phyloP scores from a whole-genome alignment of 1,140 invertebrate species.

The Belonocnema kinseyi region DNA sequence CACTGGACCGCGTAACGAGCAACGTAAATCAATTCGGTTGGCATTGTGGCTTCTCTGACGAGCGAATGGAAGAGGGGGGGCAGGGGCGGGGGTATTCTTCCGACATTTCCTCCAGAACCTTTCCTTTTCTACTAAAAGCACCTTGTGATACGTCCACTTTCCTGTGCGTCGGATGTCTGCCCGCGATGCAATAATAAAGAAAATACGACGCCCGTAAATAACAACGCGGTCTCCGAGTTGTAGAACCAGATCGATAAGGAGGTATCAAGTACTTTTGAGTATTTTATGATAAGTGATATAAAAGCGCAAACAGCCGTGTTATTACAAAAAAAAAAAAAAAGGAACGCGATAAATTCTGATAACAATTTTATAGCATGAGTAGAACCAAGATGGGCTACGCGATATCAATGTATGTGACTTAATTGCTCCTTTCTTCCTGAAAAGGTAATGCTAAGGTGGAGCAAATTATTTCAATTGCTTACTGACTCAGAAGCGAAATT shows the following conservation, averaged over 20 bases:
- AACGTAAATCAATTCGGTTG: conserved; percentile 76
- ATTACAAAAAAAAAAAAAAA: background rate
- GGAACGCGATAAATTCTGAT: too few species aligned
- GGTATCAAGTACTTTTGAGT: background rate
- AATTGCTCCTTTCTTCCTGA: too few species aligned
- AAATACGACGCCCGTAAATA: conserved; percentile 21
- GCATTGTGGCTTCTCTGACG: conserved; percentile 69
- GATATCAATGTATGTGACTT: too few species aligned
- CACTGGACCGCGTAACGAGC: conserved; percentile 75
- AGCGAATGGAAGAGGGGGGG: background rate
- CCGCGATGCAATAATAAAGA: conserved; percentile 17
- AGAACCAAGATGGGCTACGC: too few species aligned
- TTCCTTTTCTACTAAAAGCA: conserved; percentile 44
- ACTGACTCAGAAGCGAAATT: too few species aligned
- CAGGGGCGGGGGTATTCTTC: conserved; percentile 35
- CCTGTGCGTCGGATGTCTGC: conserved; percentile 17
- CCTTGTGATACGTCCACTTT: conserved; percentile 39
- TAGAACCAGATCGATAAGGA: conserved; percentile 1
- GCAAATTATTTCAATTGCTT: too few species aligned
- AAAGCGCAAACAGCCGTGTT: background rate
- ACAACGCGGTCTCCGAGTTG: background rate
- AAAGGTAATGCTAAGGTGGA: too few species aligned
- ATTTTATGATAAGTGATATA: conserved; percentile 10
- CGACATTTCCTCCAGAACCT: conserved; percentile 45
- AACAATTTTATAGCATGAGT: background rate